Percentiles rank a stretch among this genome's conserved stretches.
Conservation (phyloP, 2,888 invertebrate genomes). For the Heliconius erato region DNA sequence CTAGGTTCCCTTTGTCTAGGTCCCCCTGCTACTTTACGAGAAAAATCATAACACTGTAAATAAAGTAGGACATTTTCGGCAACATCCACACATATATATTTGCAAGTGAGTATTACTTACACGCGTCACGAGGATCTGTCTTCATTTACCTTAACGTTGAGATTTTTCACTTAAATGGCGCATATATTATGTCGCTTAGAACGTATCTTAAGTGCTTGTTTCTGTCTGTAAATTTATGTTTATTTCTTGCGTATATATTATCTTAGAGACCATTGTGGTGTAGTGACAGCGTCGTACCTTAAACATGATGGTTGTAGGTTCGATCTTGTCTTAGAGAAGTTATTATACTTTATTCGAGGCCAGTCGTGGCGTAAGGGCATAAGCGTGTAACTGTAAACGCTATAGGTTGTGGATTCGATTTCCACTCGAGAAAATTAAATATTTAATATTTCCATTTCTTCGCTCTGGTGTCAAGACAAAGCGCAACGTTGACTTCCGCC, state of each 20-base stretch:
- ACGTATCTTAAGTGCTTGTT: constrained; percentile 15
- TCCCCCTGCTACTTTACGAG: background rate
- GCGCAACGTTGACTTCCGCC: too few species aligned
- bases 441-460: too few species aligned
- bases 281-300: background rate
- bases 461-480: too few species aligned
- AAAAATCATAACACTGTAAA: background rate
- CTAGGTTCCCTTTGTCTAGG: background rate
- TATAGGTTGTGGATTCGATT: too few species aligned
- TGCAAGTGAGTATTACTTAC: background rate
- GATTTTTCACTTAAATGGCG: constrained; percentile 27
- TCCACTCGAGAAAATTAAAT: too few species aligned
- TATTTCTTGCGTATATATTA: background rate
- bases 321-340: too few species aligned
- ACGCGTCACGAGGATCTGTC: constrained; percentile 22
- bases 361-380: too few species aligned
- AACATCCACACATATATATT: background rate
- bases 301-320: too few species aligned
- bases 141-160: constrained; percentile 28
- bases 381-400: too few species aligned
- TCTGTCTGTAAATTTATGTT: background rate
- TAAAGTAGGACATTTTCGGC: background rate
- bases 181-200: constrained; percentile 15
- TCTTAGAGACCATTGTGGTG: background rate
- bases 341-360: too few species aligned